These are phyloP conservation scores for Biston betularia DNA, from an alignment of 2,888 invertebrate species.

Conservation along the genomic window DNA sequence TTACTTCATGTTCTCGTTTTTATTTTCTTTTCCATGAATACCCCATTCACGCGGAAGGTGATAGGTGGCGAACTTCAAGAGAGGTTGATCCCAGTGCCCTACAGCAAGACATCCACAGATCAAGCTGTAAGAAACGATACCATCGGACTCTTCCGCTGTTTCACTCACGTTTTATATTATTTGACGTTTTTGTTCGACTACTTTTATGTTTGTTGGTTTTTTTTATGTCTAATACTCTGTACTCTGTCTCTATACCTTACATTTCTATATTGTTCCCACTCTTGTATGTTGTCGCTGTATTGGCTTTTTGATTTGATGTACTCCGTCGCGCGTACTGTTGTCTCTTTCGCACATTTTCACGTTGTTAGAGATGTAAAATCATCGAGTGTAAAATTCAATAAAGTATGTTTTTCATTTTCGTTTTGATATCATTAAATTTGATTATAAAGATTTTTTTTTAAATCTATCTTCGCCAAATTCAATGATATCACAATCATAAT, in stretches of 20 bases:
- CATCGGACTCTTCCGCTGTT: slow-evolving; percentile 61
- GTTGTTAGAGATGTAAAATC: no score
- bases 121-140: slow-evolving; percentile 97
- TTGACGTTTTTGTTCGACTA: slow-evolving; percentile 63
- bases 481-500: no score
- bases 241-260: slow-evolving; percentile 77
- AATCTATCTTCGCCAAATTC: no score
- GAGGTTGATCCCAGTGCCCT: slow-evolving; percentile 99
- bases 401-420: not conserved
- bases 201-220: slow-evolving; percentile 55
- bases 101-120: slow-evolving; percentile 99
- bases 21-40: slow-evolving; percentile 91
- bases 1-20: slow-evolving; percentile 85
- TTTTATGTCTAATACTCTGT: slow-evolving; percentile 74
- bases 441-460: no score
- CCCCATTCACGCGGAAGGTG: slow-evolving; percentile 97
- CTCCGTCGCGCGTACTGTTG: not conserved
- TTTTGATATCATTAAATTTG: no score
- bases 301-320: slow-evolving; percentile 64
- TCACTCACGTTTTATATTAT: slow-evolving; percentile 73
- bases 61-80: slow-evolving; percentile 99
- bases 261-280: slow-evolving; percentile 66
- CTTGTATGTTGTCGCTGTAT: slow-evolving; percentile 64
- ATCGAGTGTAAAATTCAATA: not conserved
- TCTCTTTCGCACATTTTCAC: no score